These are phyloP conservation scores for Sebastes baramenuke DNA, from an alignment of 2,797 vertebrate genomes.

Conservation along the genomic window DNA sequence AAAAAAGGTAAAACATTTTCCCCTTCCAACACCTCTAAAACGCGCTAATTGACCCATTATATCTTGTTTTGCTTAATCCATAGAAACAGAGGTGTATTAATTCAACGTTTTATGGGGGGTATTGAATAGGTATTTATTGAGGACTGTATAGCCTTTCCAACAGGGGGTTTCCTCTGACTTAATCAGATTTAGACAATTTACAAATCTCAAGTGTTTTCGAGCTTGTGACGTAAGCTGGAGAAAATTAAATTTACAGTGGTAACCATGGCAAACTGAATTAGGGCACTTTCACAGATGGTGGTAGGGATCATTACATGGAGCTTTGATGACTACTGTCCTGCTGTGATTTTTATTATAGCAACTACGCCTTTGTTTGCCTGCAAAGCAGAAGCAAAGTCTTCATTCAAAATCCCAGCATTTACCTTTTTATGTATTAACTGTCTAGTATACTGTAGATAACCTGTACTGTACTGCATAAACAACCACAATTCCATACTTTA, in stretches of 20 bases:
- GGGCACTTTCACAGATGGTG: slow-evolving; percentile 41
- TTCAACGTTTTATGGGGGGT: not conserved
- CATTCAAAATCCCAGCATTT: not conserved
- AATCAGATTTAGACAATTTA: not conserved
- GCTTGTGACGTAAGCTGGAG: not conserved
- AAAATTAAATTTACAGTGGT: not conserved
- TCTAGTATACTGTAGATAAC: not conserved
- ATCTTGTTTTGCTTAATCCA: not conserved
- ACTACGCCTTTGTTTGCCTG: slow-evolving; percentile 3
- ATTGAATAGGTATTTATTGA: too few relatives aligned
- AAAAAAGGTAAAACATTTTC: not conserved
- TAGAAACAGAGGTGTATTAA: not conserved
- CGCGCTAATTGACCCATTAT: not conserved
- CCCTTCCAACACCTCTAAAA: not conserved
- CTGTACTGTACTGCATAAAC: not conserved
- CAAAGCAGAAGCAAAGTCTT: not conserved
- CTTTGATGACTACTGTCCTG: slow-evolving; percentile 13
- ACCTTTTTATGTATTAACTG: not conserved
- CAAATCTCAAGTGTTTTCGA: not conserved
- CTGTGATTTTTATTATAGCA: not conserved
- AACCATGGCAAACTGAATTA: slow-evolving; percentile 36
- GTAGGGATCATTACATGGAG: slow-evolving; percentile 18
- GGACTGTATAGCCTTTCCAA: too few relatives aligned
- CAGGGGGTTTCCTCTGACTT: not conserved
- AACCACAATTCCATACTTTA: not conserved